Percentiles rank a stretch among this genome's conserved stretches.
Conservation (phyloP, 1,140 invertebrate species). For the Bombus vancouverensis region DNA sequence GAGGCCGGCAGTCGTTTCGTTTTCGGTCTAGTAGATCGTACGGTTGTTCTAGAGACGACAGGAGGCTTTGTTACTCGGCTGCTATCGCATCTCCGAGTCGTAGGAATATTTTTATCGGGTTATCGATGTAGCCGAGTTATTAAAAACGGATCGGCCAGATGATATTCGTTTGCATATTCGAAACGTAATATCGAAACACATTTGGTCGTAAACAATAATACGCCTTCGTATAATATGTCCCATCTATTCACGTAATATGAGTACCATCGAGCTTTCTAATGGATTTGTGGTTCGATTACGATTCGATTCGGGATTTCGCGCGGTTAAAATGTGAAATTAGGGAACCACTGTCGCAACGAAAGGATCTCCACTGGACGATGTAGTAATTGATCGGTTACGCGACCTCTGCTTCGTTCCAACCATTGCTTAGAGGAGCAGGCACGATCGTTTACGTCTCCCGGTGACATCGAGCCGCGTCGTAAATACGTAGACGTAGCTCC, state of each 20-base stretch:
- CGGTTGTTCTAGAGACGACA: too few species aligned
- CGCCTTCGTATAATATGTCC: too few species aligned
- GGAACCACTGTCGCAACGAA: background rate
- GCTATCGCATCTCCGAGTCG: too few species aligned
- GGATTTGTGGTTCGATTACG: background rate
- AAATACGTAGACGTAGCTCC: too few species aligned
- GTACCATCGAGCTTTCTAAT: background rate
- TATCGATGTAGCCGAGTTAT: too few species aligned
- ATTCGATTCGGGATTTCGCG: background rate
- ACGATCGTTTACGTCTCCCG: background rate
- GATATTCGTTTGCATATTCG: too few species aligned
- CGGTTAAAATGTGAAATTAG: constrained; percentile 21
- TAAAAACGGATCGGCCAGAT: too few species aligned
- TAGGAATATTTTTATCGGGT: too few species aligned
- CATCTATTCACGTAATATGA: background rate
- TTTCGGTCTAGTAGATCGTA: constrained; percentile 10
- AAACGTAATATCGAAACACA: background rate
- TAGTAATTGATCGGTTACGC: background rate
- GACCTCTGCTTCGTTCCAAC: background rate
- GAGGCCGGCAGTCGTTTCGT: background rate
- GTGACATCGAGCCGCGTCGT: background rate
- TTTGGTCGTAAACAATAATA: background rate
- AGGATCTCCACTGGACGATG: too few species aligned
- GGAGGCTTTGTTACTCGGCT: background rate
- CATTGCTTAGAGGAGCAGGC: too few species aligned